Conservation (phyloP, 1,140 invertebrate genomes). For the Mizuhopecten yessoensis region DNA sequence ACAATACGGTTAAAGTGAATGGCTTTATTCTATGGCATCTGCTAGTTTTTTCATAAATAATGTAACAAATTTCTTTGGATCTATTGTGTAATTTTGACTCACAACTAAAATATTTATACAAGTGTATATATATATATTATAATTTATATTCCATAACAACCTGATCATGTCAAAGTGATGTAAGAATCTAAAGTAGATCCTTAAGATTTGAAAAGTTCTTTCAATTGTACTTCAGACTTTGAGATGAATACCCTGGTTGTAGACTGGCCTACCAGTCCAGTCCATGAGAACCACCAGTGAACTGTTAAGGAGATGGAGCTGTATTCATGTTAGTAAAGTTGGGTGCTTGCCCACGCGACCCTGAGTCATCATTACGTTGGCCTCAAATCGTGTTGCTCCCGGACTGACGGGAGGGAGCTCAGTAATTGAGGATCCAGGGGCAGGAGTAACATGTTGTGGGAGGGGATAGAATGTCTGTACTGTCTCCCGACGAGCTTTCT, state of each 20-base stretch:
- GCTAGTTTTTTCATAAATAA: neutral
- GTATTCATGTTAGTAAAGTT: constrained; percentile 61
- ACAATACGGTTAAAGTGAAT: neutral
- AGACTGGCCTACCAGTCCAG: no score
- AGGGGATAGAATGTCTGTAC: constrained; percentile 77
- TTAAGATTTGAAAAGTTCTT: neutral
- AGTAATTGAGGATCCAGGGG: constrained; percentile 47
- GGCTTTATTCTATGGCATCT: neutral
- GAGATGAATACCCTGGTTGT: neutral
- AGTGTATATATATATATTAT: no score
- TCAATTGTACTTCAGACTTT: neutral
- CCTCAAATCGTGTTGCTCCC: constrained; percentile 69
- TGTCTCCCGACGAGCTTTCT: constrained; percentile 71
- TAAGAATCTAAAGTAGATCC: neutral
- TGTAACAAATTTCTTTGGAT: neutral
- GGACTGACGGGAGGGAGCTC: constrained; percentile 57
- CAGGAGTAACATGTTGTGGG: constrained; percentile 66
- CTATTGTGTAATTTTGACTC: no score
- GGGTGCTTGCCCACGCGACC: constrained; percentile 70
- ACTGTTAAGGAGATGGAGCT: neutral
- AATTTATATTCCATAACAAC: no score
- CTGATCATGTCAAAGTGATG: no score
- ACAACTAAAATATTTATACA: no score
- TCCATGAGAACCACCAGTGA: neutral
- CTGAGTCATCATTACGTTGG: constrained; percentile 62